Evolutionary conservation across 2,113 vertebrate genomes (phyloP).

Genomic region (Charina bottae): DNA sequence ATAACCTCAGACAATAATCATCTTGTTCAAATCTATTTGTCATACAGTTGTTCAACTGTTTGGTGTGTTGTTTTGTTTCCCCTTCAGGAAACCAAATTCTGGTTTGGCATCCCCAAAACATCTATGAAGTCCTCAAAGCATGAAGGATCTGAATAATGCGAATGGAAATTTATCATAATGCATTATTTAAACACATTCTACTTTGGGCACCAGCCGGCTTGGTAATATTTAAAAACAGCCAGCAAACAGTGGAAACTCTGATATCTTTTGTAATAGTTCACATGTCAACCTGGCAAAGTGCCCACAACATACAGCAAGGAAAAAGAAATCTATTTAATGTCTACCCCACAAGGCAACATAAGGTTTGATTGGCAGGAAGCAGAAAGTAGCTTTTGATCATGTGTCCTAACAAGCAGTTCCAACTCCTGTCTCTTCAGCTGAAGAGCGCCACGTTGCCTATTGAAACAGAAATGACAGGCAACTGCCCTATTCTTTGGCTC

Average conservation of each 20-base stretch:
- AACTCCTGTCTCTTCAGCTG: constrained; percentile 92
- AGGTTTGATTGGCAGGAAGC: constrained; percentile 96
- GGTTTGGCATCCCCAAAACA: constrained; percentile 51
- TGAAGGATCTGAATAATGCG: constrained; percentile 55
- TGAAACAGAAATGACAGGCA: constrained; percentile 97
- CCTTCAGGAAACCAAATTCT: constrained; percentile 56
- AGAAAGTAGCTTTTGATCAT: constrained; percentile 95
- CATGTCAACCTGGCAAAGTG: constrained; percentile 91
- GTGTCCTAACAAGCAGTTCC: constrained; percentile 98
- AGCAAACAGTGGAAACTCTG: constrained; percentile 78
- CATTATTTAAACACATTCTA: constrained; percentile 73
- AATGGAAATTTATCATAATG: constrained; percentile 72
- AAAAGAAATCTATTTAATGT: constrained; percentile 91
- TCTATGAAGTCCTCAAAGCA: constrained; percentile 58
- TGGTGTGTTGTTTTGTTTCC: constrained; percentile 47
- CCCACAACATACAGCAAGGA: constrained; percentile 79
- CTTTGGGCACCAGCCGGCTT: constrained; percentile 69
- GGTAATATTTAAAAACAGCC: constrained; percentile 79
- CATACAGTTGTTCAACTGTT: constrained; percentile 47
- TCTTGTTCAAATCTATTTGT: constrained; percentile 54
- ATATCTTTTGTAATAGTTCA: constrained; percentile 88
- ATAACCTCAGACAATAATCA: constrained; percentile 54
- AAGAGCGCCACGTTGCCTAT: constrained; percentile 93
- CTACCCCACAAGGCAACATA: constrained; percentile 91
- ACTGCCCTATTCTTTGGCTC: constrained; percentile 83